Conservation (phyloP, 2,113 vertebrate genomes). For the Nanger granti region DNA sequence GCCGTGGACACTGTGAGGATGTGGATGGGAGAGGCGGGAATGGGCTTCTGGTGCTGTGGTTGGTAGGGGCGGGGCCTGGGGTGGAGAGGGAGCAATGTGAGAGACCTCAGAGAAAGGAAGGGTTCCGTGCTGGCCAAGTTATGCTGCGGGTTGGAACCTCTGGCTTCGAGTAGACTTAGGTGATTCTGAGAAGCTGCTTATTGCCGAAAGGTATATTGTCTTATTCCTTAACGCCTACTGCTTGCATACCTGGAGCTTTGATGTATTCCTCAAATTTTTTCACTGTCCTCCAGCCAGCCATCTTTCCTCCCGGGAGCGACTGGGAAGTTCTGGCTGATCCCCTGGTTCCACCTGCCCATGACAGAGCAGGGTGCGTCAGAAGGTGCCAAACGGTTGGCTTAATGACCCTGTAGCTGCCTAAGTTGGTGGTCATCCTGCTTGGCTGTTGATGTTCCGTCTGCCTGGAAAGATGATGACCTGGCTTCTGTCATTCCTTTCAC, state of each 20-base stretch:
- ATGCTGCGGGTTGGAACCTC: neutral
- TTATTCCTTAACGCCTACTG: neutral
- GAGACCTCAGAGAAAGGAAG: neutral
- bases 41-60: neutral
- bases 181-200: neutral
- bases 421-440: neutral
- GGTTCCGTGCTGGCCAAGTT: neutral
- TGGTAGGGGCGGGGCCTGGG: neutral
- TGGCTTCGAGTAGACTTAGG: neutral
- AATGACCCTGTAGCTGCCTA: fast-evolving
- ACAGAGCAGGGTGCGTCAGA: neutral
- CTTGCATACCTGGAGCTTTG: neutral
- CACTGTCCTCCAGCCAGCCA: neutral
- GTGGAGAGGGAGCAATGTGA: neutral
- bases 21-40: neutral
- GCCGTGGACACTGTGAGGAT: neutral
- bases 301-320: neutral
- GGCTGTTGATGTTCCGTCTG: neutral
- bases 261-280: neutral
- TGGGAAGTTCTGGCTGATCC: neutral
- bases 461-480: neutral
- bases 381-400: neutral
- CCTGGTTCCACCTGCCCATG: fast-evolving
- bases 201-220: neutral
- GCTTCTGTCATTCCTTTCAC: neutral